phyloP scores from a whole-genome alignment of 1,140 invertebrate species.

The Druon quercuslanigerum region DNA sequence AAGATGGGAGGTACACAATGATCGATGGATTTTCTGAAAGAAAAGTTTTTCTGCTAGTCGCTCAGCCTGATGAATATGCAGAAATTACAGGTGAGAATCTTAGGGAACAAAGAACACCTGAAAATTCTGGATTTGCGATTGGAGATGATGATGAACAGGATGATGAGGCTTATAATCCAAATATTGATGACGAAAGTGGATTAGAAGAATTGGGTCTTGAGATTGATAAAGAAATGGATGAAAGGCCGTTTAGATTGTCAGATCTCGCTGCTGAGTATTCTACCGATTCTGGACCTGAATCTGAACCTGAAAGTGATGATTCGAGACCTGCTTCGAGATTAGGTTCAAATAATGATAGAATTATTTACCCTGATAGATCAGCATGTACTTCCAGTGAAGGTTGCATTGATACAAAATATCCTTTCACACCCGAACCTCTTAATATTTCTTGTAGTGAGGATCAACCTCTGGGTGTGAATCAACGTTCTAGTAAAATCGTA shows the following conservation, averaged over 20 bases:
- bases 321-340: slow-evolving; percentile 66
- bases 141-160: slow-evolving; percentile 47
- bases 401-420: slow-evolving; percentile 53
- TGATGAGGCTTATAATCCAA: slow-evolving; percentile 48
- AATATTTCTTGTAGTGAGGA: slow-evolving; percentile 46
- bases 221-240: slow-evolving; percentile 53
- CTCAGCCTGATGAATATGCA: slow-evolving; percentile 79
- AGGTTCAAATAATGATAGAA: slow-evolving; percentile 61
- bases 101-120: slow-evolving; percentile 47
- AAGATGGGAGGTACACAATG: slow-evolving; percentile 76
- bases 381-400: slow-evolving; percentile 63
- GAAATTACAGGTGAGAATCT: slow-evolving; percentile 68
- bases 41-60: slow-evolving; percentile 80
- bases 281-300: slow-evolving; percentile 70
- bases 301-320: slow-evolving; percentile 69
- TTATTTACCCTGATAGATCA: slow-evolving; percentile 58
- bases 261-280: slow-evolving; percentile 68
- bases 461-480: slow-evolving; percentile 11
- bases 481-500: not conserved
- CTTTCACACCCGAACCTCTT: slow-evolving; percentile 48
- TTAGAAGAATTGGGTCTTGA: slow-evolving; percentile 57
- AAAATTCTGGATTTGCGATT: slow-evolving; percentile 20
- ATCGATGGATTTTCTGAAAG: slow-evolving; percentile 78
- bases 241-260: slow-evolving; percentile 62
- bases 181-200: slow-evolving; percentile 55